Evolutionary conservation across 2,113 vertebrate species (phyloP), one percentile per base, ranked within the genome.

Genomic region (Numenius arquata): DNA sequence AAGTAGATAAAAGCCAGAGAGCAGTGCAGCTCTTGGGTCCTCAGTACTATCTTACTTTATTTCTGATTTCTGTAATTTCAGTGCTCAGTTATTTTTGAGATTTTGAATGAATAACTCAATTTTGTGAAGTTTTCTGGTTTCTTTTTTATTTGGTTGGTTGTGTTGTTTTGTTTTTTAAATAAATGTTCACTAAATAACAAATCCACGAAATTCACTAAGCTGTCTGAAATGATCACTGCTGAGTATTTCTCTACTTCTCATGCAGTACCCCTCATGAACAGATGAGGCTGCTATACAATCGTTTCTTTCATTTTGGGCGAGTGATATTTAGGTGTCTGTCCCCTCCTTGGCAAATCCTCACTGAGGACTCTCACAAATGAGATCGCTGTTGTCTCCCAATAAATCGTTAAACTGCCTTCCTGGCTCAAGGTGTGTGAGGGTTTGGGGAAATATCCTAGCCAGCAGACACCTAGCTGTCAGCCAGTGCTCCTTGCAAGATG

Each of bases 211-310:
- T 32, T 85, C 23, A 2, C 30, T 38, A 15, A 68, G 30, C 27
- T 68, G 71, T 6, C 50, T 36, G 67, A 61, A 53, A 30, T 43
- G 18, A 8, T 14, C 26, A 1, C 41, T 30, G 36, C 52, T 27
- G 23, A 23, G 12, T 8, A 2, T 58, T 89, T 67, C 75, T 36
- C 32, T 76, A 0, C 21, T 85, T 50, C 8, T 43, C n/a, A 1
- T 92, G 95, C 90, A 93, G 82, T 95, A 71, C 96, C 76, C 71
- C 59, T 62, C 43, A 20, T 2, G 85, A 76, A 77, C 96, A 92
- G 95, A 32, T 17, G 93, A 79, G 90, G 90, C 47, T 83, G 93
- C 96, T 95, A 4, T 90, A 68, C 59, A 88, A 83, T 72, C 73
- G 63, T n/a, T 66, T 71, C 43, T 88, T 70, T 67, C 34, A 2